Percentiles rank a stretch among this genome's conserved stretches.
These are phyloP conservation scores for Pogonocichla stellata DNA, from an alignment of 2,113 vertebrate genomes.

Conservation along the genomic window DNA sequence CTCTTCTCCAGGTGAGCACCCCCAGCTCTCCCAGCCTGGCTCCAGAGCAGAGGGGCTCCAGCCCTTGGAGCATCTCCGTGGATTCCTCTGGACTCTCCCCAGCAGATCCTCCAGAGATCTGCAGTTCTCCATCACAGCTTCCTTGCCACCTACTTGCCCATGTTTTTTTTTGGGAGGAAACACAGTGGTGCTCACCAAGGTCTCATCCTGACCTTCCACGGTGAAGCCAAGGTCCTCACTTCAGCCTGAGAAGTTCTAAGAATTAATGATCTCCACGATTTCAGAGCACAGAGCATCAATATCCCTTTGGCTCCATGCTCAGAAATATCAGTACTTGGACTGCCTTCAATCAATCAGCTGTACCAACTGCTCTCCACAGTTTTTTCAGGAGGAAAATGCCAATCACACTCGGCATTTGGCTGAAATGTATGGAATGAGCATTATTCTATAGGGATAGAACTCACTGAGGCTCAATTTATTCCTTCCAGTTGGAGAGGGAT, in stretches of 20 bases:
- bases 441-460: not conserved
- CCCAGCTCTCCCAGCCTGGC: not conserved
- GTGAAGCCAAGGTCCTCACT: not conserved
- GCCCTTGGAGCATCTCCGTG: rapidly evolving
- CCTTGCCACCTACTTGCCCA: not conserved
- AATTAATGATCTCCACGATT: not conserved
- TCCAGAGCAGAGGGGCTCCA: not conserved
- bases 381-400: not conserved
- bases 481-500: not conserved
- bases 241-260: not conserved
- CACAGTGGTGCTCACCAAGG: not conserved
- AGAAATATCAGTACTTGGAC: conserved; percentile 22
- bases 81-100: not conserved
- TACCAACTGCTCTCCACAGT: conserved; percentile 7
- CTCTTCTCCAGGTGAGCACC: rapidly evolving
- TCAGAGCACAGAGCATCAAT: not conserved
- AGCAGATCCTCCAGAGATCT: not conserved
- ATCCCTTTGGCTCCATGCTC: not conserved
- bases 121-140: not conserved
- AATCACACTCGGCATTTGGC: not conserved
- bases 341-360: conserved; percentile 35
- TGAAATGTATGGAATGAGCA: not conserved
- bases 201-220: not conserved
- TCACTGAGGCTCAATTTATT: not conserved
- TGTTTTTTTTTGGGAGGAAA: not conserved